Base-by-base conservation (phyloP, 2,888 invertebrate genomes). In the Ceriagrion tenellum region DNA sequence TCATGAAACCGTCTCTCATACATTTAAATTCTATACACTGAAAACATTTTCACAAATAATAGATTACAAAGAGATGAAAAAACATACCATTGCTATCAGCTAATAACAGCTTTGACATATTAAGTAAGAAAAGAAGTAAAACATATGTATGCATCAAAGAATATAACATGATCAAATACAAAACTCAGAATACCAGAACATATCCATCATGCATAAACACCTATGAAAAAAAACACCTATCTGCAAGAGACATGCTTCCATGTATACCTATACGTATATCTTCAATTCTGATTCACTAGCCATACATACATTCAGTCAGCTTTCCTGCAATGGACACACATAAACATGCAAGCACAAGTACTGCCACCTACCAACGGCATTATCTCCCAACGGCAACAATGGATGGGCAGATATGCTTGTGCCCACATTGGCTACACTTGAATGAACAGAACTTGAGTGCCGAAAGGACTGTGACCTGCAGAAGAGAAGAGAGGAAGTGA, bases 331-430 rank as follows among this genome's bases (percentile, higher is more conserved):
- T 47, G 47, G 69, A 93, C 69, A 93, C 69, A 93, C 47, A 93
- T 40, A 88, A 89, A 59, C 90, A 95, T 88, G 93, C 88, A 95
- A 88, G 95, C 95, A 95, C 89, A 88, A 95, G 95, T 95, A 95
- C 88, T 88, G 88, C 90, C 90, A 97, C 97, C 97, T 97, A 97
- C 97, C 97, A 96, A 97, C 96, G 95, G 96, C 96, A 96, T 96
- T 96, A 96, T 96, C 96, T 97, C 97, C 98, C 97, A 99, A 98
- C 97, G 99, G 99, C 98, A 99, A 98, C 98, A 99, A 98, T 97
- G 99, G 99, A 97, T 99, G 99, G 97, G 99, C 99, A 97, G 99
- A 99, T 98, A 99, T 98, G 98, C 98, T 98, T 98, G 98, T 98
- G 98, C 98, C 98, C 97, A 98, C 98, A 97, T 98, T 97, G 97